Conservation (phyloP, 53 echinoderm and acorn worm species). For the Mesocentrotus franciscanus region DNA sequence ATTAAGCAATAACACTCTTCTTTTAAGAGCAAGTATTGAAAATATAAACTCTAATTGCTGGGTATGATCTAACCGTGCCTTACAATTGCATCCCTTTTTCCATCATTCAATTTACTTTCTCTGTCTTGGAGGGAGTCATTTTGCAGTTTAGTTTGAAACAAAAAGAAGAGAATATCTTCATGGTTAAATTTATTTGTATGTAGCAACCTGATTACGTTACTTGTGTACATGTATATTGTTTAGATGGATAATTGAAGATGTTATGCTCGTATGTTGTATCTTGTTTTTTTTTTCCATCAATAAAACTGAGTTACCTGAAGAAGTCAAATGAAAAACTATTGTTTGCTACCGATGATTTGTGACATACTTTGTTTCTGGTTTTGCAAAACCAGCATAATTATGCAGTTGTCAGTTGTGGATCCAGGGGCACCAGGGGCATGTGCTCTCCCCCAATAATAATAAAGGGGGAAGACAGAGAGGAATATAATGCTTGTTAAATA, state of each 20-base stretch:
- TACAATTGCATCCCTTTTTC: conserved; percentile 11
- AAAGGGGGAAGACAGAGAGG: too few species aligned
- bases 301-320: conserved; percentile 67
- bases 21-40: conserved; percentile 30
- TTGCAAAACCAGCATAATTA: not conserved
- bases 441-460: too few species aligned
- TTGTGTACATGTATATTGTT: conserved; percentile 66
- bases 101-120: conserved; percentile 16
- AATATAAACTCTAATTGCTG: conserved; percentile 16
- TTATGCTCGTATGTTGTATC: conserved; percentile 64
- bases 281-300: conserved; percentile 63
- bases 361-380: not conserved
- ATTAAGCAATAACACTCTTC: conserved; percentile 27
- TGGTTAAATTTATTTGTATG: conserved; percentile 53
- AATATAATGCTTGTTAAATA: too few species aligned
- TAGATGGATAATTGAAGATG: conserved; percentile 58
- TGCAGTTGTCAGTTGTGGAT: not conserved
- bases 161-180: conserved; percentile 10
- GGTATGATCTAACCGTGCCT: conserved; percentile 49
- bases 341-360: not conserved
- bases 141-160: conserved; percentile 45
- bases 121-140: conserved; percentile 1
- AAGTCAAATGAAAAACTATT: conserved; percentile 32
- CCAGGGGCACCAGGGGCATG: not conserved
- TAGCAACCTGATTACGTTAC: conserved; percentile 41